These are phyloP conservation scores for Malthinus flaveolus DNA, from an alignment of 2,888 invertebrate genomes.

Conservation along the genomic window DNA sequence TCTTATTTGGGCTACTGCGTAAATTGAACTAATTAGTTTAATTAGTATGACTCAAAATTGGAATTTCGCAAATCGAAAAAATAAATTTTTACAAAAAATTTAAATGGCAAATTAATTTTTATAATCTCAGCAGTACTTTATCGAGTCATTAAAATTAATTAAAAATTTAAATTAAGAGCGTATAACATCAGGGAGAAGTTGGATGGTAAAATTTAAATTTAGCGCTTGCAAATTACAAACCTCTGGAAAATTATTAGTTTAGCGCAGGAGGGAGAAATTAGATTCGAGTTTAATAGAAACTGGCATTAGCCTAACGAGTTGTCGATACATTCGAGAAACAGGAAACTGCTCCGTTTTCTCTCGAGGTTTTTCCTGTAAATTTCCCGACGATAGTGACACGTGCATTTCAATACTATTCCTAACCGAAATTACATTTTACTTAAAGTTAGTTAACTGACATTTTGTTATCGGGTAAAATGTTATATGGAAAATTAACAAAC, in stretches of 20 bases:
- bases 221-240: conserved; percentile 3
- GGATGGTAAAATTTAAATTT: not conserved
- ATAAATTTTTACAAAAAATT: too few relatives aligned
- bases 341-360: conserved; percentile 7
- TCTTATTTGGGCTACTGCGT: too few relatives aligned
- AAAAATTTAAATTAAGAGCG: too few relatives aligned
- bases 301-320: conserved; percentile 15
- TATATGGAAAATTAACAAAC: too few relatives aligned
- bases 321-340: conserved; percentile 3
- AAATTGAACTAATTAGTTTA: too few relatives aligned
- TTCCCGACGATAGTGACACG: conserved; percentile 1
- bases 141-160: too few relatives aligned
- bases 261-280: conserved; percentile 7
- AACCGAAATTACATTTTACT: not conserved
- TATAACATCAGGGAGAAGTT: not conserved
- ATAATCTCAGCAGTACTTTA: too few relatives aligned
- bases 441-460: too few relatives aligned
- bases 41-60: too few relatives aligned
- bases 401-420: conserved; percentile 8
- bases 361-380: not conserved
- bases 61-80: too few relatives aligned
- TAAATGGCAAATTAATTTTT: too few relatives aligned
- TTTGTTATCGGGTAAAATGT: too few relatives aligned
- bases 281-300: conserved; percentile 11
- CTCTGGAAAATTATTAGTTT: conserved; percentile 11